phyloP scores from a whole-genome alignment of 1,140 invertebrate species.

The Drosophila murphyi region DNA sequence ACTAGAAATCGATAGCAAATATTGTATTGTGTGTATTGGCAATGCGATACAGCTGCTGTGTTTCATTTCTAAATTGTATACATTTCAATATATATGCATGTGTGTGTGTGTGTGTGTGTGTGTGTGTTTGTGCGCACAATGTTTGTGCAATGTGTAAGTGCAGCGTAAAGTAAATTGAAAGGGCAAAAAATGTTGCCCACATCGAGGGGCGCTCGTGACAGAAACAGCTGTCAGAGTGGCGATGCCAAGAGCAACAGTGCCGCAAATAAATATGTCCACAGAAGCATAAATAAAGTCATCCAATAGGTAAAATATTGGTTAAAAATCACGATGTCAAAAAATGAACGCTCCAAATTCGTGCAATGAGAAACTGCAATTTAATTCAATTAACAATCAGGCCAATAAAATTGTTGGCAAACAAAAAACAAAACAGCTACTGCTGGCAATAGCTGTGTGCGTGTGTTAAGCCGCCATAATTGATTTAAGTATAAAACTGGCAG shows the following conservation, averaged over 20 bases:
- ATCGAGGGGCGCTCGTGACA: constrained; percentile 25
- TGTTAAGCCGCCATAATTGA: constrained; percentile 71
- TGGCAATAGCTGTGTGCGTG: neutral
- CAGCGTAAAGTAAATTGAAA: constrained; percentile 44
- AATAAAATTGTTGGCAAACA: constrained; percentile 4
- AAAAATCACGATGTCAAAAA: constrained; percentile 30
- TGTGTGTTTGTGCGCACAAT: neutral
- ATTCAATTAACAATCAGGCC: constrained; percentile 50
- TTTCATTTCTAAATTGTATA: constrained; percentile 44
- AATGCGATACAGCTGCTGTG: constrained; percentile 25
- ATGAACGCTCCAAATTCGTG: constrained; percentile 6
- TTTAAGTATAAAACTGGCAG: constrained; percentile 54
- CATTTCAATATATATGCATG: neutral
- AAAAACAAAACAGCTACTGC: constrained; percentile 24
- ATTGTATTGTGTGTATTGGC: constrained; percentile 35
- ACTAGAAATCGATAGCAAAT: constrained; percentile 72
- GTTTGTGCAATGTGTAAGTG: constrained; percentile 44
- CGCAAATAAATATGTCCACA: constrained; percentile 19
- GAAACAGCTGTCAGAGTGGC: constrained; percentile 48
- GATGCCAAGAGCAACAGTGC: constrained; percentile 36
- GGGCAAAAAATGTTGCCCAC: constrained; percentile 32
- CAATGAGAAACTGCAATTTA: constrained; percentile 45
- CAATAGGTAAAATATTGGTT: constrained; percentile 23
- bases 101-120: neutral
- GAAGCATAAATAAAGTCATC: constrained; percentile 32